Base-by-base conservation (phyloP, 2,888 invertebrate species). In the Rhamphomyia laevipes region DNA sequence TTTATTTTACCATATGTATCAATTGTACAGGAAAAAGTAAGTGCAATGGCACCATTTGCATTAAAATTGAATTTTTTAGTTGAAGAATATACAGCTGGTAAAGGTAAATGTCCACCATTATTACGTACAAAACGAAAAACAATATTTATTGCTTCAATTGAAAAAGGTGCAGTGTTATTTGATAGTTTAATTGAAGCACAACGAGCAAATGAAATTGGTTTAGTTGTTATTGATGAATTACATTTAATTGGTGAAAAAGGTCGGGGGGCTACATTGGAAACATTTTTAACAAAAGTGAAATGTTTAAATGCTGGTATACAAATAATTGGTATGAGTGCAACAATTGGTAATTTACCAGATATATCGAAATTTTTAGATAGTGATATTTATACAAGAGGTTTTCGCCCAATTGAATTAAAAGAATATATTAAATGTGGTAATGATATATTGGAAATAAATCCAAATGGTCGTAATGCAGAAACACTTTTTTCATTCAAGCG, bases 251-350 rank as follows among this genome's bases (percentile, higher is more conserved):
- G 94, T 0, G 96, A 96, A 64, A 74, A 75, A 40, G 82, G 85
- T 2, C 74, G 96, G 56, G 96, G 96, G 3, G 84, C 87, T 2
- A 81, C 80, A 2, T 71, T 97, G 42, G 97, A 97, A 72, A 81
- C 80, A 37, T 73, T 88, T 49, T 70, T 97, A 15, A 79, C 91
- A 1, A 96, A 92, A 67, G 72, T 89, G 3, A 75, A 84, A 67
- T 80, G 77, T 66, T 68, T 80, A 46, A 74, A 80, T 63, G 81
- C 73, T 41, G 71, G 72, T 49, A 82, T 89, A 51, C 94, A 94
- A 66, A 83, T 97, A 50, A 79, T 97, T 16, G 95, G 93, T 18
- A 96, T 97, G 94, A 94, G 93, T 68, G 97, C 97, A 0, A 97
- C 97, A 0, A 86, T 97, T 58, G 93, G 90, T 50, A 96, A 97